These are phyloP conservation scores for Myotis findleyi DNA, from an alignment of 2,797 vertebrate species.

Conservation along the genomic window DNA sequence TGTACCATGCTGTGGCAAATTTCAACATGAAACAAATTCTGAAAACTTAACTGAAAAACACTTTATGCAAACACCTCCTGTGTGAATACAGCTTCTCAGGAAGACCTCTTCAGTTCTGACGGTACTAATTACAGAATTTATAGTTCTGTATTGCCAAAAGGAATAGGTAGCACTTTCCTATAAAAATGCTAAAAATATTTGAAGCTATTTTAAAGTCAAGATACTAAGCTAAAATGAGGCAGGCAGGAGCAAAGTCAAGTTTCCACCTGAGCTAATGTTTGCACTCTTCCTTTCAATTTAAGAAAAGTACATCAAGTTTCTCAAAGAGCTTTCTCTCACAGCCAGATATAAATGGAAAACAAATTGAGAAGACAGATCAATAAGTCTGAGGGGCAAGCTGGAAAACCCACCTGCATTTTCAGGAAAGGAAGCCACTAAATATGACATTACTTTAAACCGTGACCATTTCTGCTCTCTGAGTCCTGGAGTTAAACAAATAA, in stretches of 20 bases:
- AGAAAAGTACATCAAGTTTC: conserved; percentile 14
- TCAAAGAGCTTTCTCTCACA: conserved; percentile 28
- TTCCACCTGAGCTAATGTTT: conserved; percentile 62
- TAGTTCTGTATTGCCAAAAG: conserved; percentile 54
- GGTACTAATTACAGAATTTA: conserved; percentile 72
- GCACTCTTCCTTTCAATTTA: conserved; percentile 38
- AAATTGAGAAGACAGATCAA: conserved; percentile 49
- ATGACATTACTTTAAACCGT: not conserved
- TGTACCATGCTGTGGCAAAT: conserved; percentile 53
- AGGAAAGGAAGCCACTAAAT: conserved; percentile 4
- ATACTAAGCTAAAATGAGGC: conserved; percentile 64
- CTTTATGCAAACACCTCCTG: conserved; percentile 44
- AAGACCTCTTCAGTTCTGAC: conserved; percentile 59
- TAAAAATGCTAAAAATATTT: conserved; percentile 64
- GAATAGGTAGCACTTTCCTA: conserved; percentile 54
- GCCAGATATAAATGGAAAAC: conserved; percentile 64
- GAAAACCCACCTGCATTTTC: conserved; percentile 22
- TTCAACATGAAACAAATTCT: conserved; percentile 66
- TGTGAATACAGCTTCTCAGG: conserved; percentile 62
- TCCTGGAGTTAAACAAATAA: not conserved
- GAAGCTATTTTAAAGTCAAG: conserved; percentile 70
- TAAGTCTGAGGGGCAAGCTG: not conserved
- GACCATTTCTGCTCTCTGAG: not conserved
- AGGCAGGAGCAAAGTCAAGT: conserved; percentile 26
- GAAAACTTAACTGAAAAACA: conserved; percentile 55